Evolutionary conservation across 2,113 vertebrate genomes (phyloP).

Genomic region (Corythoichthys haematopterus): DNA sequence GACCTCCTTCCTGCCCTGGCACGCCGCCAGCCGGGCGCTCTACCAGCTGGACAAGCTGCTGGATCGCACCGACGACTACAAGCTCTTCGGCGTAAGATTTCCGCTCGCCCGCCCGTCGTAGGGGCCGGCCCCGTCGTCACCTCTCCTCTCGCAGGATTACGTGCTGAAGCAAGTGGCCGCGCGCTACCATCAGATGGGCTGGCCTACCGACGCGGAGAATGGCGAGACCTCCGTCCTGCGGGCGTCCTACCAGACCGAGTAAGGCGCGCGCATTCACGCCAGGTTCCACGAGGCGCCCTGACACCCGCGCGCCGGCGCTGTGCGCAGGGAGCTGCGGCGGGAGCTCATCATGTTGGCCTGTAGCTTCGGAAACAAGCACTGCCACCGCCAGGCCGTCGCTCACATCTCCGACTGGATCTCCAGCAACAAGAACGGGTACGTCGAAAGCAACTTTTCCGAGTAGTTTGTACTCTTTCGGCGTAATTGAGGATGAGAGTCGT

Average conservation of each 20-base stretch:
- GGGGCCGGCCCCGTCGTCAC: too few relatives aligned
- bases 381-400: conserved; percentile 88
- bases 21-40: conserved; percentile 88
- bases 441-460: too few relatives aligned
- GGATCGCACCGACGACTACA: conserved; percentile 93
- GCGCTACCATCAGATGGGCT: conserved; percentile 90
- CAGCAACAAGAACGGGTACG: conserved; percentile 92
- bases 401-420: conserved; percentile 98
- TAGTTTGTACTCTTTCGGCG: too few relatives aligned
- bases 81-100: conserved; percentile 85
- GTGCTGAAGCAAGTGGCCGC: conserved; percentile 90
- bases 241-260: conserved; percentile 90
- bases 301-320: not conserved
- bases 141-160: conserved; percentile 76
- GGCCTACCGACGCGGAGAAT: conserved; percentile 74
- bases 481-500: too few relatives aligned
- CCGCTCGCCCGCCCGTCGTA: not conserved
- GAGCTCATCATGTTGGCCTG: conserved; percentile 95
- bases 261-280: conserved; percentile 31
- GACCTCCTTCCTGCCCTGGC: conserved; percentile 95
- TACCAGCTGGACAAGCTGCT: conserved; percentile 95
- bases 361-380: conserved; percentile 96
- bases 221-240: conserved; percentile 82
- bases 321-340: conserved; percentile 83
- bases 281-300: not conserved